Base-by-base conservation (phyloP, 2,113 vertebrate species). In the Acinonyx jubatus region DNA sequence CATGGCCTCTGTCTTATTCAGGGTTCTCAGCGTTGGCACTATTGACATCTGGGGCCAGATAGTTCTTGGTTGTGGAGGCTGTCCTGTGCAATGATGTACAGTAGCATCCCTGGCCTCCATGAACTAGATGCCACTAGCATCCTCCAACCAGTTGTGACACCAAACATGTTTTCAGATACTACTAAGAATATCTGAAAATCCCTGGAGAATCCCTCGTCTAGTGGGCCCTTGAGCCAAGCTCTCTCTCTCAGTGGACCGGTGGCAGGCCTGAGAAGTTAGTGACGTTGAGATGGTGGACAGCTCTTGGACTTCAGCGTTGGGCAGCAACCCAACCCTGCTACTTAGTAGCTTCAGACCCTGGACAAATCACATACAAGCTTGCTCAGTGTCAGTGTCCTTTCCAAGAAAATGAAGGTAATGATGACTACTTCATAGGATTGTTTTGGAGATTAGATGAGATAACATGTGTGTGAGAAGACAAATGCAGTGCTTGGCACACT, bases 371-470 rank as follows among this genome's bases (percentile, higher is more conserved):
- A 31, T 33, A 31, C 14, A 80, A 50, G n/a, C 52, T 92, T 63
- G 29, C 63, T 25, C 36, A 21, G 41, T 27, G 48, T 84, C 68
- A 55, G 25, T 86, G n/a, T 94, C 23, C 50, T 76, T 4, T 5
- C 91, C 89, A 86, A 95, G 89, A 76, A 79, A 92, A 55, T 41
- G 52, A 73, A 68, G 79, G 78, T 78, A 41, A 38, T 74, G 52
- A 57, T 78, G 89, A 74, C 9, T 13, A 45, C 36, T 69, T 88
- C 76, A 55, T 1, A 78, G 88, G 45, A 79, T 38, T 81, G 36
- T 68, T 96, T 73, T 81, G 25, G 92, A 91, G 45, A 85, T 61
- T 31, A 74, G 81, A 68, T 68, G 89, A 96, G 52, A 52, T 29
- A 41, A 65, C 0, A 0, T 88, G 36, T 65, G n/a, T 41, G 7